These are phyloP conservation scores for Bufotes viridis DNA, from an alignment of 2,797 vertebrate species.

Conservation along the genomic window DNA sequence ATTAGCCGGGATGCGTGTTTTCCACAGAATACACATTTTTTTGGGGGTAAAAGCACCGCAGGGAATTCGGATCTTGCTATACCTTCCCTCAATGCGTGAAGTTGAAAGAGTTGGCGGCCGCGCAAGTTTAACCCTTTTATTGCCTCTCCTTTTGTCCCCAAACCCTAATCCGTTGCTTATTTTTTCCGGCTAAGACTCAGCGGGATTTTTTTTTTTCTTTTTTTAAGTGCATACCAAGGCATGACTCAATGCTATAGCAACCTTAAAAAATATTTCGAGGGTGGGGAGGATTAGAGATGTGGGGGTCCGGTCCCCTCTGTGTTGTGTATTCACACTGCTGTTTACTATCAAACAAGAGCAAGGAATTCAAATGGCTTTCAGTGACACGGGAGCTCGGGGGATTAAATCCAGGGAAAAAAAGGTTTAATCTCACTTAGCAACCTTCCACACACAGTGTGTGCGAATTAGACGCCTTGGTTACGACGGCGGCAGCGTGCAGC, in stretches of 20 bases:
- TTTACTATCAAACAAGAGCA: constrained; percentile 62
- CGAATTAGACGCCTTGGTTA: constrained; percentile 38
- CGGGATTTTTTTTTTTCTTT: constrained; percentile 74
- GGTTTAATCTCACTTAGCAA: constrained; percentile 62
- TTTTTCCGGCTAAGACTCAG: constrained; percentile 79
- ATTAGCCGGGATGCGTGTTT: constrained; percentile 2
- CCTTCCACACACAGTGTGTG: constrained; percentile 46
- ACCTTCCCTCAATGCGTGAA: not conserved
- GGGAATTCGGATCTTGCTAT: constrained; percentile 10
- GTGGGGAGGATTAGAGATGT: constrained; percentile 58
- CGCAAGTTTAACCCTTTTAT: constrained; percentile 49
- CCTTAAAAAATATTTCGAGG: constrained; percentile 72
- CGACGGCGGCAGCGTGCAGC: constrained; percentile 8
- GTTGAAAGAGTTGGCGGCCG: constrained; percentile 20
- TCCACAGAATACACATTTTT: not conserved
- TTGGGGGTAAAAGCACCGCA: not conserved
- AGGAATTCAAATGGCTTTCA: constrained; percentile 60
- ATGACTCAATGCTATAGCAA: constrained; percentile 96
- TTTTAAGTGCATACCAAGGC: constrained; percentile 86
- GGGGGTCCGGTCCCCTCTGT: constrained; percentile 51
- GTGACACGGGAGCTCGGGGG: constrained; percentile 51
- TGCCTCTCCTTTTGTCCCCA: constrained; percentile 30
- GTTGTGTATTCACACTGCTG: constrained; percentile 60
- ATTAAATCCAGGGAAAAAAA: constrained; percentile 60
- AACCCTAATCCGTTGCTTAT: constrained; percentile 56